A percentile compares a stretch with the other conserved stretches of the same genome.
Evolutionary conservation across 2,113 vertebrate genomes (phyloP).

Genomic region (Nothobranchius furzeri): DNA sequence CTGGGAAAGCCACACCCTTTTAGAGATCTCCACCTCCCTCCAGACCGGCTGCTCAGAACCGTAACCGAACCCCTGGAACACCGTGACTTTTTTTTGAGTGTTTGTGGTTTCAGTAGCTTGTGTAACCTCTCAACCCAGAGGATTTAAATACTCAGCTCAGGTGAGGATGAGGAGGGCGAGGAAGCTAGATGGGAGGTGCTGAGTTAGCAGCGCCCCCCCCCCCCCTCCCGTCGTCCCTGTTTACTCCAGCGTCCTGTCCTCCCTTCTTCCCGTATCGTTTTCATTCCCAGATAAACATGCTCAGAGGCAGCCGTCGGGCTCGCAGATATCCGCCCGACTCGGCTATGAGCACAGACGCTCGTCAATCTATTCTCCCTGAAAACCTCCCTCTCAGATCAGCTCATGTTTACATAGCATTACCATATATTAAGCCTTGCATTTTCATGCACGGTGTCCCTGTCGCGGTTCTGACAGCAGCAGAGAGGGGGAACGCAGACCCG

Average conservation of each 20-base stretch:
- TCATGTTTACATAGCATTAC: constrained; percentile 79
- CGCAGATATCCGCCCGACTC: constrained; percentile 52
- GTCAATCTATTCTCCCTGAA: constrained; percentile 56
- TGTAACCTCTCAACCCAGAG: constrained; percentile 49
- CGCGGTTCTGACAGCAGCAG: constrained; percentile 56
- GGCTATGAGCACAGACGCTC: constrained; percentile 56
- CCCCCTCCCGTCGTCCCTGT: not conserved
- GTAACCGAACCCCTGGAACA: constrained; percentile 51
- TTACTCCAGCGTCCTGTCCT: constrained; percentile 18
- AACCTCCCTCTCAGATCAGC: constrained; percentile 70
- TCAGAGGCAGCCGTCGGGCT: constrained; percentile 64
- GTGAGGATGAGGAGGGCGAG: constrained; percentile 29
- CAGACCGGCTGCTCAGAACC: constrained; percentile 41
- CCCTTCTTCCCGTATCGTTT: constrained; percentile 63
- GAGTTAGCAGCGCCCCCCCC: constrained; percentile 46
- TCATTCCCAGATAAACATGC: constrained; percentile 69
- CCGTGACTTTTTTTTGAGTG: constrained; percentile 30
- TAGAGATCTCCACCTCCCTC: constrained; percentile 39
- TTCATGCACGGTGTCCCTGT: constrained; percentile 69
- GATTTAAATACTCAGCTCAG: constrained; percentile 52
- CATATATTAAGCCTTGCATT: constrained; percentile 77
- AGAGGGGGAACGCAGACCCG: constrained; percentile 46
- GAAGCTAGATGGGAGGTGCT: constrained; percentile 34
- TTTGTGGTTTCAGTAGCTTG: constrained; percentile 56
- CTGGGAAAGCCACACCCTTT: constrained; percentile 63